Evolutionary conservation across 1,140 invertebrate genomes (phyloP), one percentile per base, ranked within the genome.

Genomic region (Magallana gigas): DNA sequence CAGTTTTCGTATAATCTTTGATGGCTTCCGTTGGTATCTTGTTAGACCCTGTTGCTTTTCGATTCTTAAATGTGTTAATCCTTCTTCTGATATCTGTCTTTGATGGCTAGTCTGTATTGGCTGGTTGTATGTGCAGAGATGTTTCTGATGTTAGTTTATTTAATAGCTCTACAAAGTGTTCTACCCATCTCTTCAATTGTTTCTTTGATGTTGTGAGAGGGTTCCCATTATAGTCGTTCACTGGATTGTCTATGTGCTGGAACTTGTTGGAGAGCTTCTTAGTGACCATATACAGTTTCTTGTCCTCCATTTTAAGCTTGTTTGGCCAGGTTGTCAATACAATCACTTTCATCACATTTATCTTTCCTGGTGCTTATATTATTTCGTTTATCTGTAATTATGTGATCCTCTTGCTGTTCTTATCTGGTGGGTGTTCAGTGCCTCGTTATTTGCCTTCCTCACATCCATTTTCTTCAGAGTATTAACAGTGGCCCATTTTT

Each of bases 401-500:
- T 86, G 80, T 89, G 83, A 3, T 87, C 81, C 76, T 87, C 68
- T 83, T 48, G 5, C 36, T 4, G 36, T 2, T 48, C 36, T 48
- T 48, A 48, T 48, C 36, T 48, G 36, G 36, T 5, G 2, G 36
- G 36, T 48, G 36, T 48, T 48, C 36, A 48, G 36, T 48, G 36
- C 36, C 85, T 84, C 71, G 68, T 85, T 88, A 62, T 86, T 87
- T 48, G 59, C 57, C 16, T 88, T 89, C 80, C 85, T 88, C n/a
- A 68, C 83, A 83, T 90, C 71, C 9, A 89, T 76, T 36, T 89
- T 89, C 36, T 3, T 57, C 18, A 48, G 2, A 18, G 90, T 88
- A n/a, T 83, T 64, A 14, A 59, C 76, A 83, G 90, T 85, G 8
- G 89, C 86, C 90, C 90, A 90, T 8, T 91, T 90, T 89, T 88